Base-by-base conservation (phyloP, 2,797 vertebrate species). In the Gallinago nigripennis region DNA sequence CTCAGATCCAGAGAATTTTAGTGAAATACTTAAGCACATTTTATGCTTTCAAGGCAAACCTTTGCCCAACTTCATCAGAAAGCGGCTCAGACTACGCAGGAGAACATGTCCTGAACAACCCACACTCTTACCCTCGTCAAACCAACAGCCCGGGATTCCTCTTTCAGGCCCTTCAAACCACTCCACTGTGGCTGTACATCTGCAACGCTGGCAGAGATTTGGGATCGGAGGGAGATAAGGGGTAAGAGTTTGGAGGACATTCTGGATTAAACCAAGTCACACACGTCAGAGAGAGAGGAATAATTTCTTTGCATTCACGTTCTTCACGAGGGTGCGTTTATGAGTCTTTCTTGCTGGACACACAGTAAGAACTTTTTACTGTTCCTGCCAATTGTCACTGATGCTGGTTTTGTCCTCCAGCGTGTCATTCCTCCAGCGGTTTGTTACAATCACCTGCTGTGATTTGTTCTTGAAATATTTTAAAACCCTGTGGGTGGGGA, bases 401-500 rank as follows among this genome's bases (percentile, higher is more conserved):
- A 66, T 51, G 23, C 18, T 54, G 31, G 18, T 65, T 87, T 90
- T 88, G 63, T 82, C 80, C 80, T 90, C n/a, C 37, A 88, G 5
- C 33, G 4, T 17, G 23, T 58, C 50, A 51, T 72, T 78, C 66
- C 41, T 81, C 60, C 24, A 28, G 54, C 43, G 33, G 53, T 58
- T 89, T 91, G 45, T 78, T 81, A 68, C 54, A 73, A 43, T 57
- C 60, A 77, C 79, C 75, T 93, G 53, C 79, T 85, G 87, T 81
- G 90, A 96, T 94, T 91, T 71, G 71, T 86, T 93, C 92, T 92
- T 87, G 91, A 95, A 91, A 77, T 75, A 89, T 80, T 83, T 86
- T 51, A 68, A 89, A 93, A 86, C 37, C 9, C 65, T 39, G n/a
- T 63, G 57, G 72, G 82, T 93, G 69, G 15, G 61, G 43, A 86